Conservation (phyloP, 1,140 invertebrate species). For the Nephotettix cincticeps region DNA sequence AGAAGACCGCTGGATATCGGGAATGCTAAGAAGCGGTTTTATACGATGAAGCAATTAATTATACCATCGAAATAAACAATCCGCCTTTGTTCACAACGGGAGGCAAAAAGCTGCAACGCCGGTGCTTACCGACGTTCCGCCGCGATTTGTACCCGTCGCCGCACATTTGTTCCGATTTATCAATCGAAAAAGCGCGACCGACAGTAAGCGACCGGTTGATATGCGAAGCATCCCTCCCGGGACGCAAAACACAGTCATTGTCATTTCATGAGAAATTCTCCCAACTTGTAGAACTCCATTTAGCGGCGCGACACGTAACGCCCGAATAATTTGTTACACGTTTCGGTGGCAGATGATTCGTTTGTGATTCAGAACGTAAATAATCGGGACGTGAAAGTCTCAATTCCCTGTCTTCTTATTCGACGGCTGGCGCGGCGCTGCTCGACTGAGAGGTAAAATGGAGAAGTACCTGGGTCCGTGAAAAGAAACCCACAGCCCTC, state of each 20-base stretch:
- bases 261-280: neutral
- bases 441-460: no score
- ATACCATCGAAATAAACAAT: conserved; percentile 8
- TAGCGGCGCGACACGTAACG: neutral
- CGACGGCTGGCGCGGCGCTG: no score
- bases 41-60: conserved; percentile 12
- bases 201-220: neutral
- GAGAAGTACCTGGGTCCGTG: no score
- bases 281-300: neutral
- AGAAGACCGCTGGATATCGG: neutral
- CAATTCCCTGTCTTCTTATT: no score
- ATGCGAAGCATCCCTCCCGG: neutral
- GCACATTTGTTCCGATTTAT: neutral
- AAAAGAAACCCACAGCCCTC: no score
- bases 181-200: conserved; percentile 9
- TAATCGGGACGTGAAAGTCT: no score
- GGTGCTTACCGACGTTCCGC: neutral
- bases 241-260: neutral
- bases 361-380: no score
- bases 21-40: conserved; percentile 4
- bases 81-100: neutral
- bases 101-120: neutral
- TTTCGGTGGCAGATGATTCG: no score
- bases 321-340: no score
- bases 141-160: neutral